A percentile compares a stretch with the other conserved stretches of the same genome.
phyloP scores from a whole-genome alignment of 2,113 vertebrate genomes.

The Solea senegalensis region DNA sequence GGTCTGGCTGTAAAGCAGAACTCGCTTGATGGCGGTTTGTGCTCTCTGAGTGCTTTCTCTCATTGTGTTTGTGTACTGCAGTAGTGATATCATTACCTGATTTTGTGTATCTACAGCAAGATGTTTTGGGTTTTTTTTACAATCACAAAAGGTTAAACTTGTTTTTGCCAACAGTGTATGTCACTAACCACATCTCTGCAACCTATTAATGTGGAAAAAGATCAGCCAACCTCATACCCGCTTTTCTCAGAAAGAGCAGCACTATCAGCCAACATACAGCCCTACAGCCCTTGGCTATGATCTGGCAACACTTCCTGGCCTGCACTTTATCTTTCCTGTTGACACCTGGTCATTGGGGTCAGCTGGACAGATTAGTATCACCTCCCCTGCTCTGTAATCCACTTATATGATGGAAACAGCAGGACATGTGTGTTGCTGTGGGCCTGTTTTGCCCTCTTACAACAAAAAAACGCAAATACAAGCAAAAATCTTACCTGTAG shows the following conservation, averaged over 20 bases:
- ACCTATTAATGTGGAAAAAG: conserved; percentile 36
- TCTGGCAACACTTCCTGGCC: conserved; percentile 38
- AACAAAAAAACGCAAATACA: not conserved
- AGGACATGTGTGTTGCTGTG: conserved; percentile 7
- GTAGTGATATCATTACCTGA: not conserved
- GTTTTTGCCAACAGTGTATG: conserved; percentile 22
- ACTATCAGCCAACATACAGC: conserved; percentile 30
- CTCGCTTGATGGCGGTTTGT: too few relatives aligned
- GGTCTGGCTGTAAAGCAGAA: too few relatives aligned
- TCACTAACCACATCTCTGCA: conserved; percentile 10
- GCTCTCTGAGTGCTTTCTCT: too few relatives aligned
- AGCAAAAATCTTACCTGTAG: conserved; percentile 87
- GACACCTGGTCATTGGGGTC: conserved; percentile 28
- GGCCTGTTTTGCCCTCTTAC: conserved; percentile 16
- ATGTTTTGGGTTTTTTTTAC: not conserved
- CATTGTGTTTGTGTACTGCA: too few relatives aligned
- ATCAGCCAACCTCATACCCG: conserved; percentile 27
- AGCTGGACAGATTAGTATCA: conserved; percentile 50
- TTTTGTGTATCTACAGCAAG: not conserved
- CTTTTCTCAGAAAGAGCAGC: conserved; percentile 29
- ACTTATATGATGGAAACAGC: conserved; percentile 34
- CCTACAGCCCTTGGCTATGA: conserved; percentile 33
- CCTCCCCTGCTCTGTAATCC: conserved; percentile 35
- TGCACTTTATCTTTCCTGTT: conserved; percentile 52
- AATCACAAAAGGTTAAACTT: conserved; percentile 2